Percentiles rank a stretch among this genome's conserved stretches.
Evolutionary conservation across 1,140 invertebrate genomes (phyloP).

Genomic region (Subanguina moxae): DNA sequence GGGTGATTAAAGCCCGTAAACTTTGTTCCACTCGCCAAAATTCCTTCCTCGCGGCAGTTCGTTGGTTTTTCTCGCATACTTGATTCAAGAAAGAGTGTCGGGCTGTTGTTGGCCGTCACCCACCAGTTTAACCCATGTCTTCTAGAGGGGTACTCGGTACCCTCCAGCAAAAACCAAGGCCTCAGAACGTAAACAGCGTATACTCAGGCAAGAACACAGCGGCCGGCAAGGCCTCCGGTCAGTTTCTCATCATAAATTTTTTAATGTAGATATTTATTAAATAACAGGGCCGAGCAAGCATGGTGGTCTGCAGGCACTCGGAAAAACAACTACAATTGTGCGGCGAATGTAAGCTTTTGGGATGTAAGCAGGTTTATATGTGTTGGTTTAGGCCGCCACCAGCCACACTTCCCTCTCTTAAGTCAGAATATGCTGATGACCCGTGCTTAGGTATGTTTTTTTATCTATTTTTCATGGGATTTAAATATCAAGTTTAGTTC

Average conservation of each 20-base stretch:
- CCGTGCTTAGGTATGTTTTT: constrained; percentile 39
- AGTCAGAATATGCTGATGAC: constrained; percentile 56
- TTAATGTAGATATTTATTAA: constrained; percentile 4
- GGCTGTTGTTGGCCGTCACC: constrained; percentile 7
- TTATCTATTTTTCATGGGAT: constrained; percentile 28
- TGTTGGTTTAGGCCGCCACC: constrained; percentile 46
- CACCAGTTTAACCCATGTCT: constrained; percentile 55
- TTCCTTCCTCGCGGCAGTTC: constrained; percentile 7
- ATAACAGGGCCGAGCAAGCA: constrained; percentile 48
- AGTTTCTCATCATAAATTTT: constrained; percentile 15
- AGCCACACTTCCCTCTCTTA: constrained; percentile 56
- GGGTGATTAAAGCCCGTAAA: too few relatives aligned
- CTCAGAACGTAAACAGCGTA: constrained; percentile 56
- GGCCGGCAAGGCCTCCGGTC: constrained; percentile 37
- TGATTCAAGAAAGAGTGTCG: not conserved
- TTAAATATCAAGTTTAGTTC: constrained; percentile 38
- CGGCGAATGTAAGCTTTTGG: constrained; percentile 44
- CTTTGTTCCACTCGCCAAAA: not conserved
- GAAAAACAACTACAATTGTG: constrained; percentile 51
- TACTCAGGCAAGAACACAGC: constrained; percentile 48
- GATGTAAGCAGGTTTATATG: too few relatives aligned
- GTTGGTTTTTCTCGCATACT: not conserved
- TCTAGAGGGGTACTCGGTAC: constrained; percentile 45
- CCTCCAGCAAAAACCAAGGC: constrained; percentile 38
- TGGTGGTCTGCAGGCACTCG: constrained; percentile 53